phyloP scores from a whole-genome alignment of 64 coral and sea anemone genomes.

The Platygyra sinensis region DNA sequence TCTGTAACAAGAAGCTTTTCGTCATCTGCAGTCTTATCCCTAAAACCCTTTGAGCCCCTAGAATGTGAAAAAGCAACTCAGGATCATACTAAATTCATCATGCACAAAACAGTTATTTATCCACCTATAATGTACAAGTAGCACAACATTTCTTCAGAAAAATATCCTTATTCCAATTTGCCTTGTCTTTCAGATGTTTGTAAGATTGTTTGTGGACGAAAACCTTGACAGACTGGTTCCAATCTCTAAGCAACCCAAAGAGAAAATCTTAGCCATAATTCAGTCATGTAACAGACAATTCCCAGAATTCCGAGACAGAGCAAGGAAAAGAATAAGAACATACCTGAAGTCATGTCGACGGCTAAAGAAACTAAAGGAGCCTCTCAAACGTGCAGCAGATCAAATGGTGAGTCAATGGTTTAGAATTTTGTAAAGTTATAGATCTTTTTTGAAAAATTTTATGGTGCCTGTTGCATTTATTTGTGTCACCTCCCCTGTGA shows the following conservation, averaged over 20 bases:
- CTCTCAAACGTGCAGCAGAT: constrained; percentile 91
- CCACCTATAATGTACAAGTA: too few species aligned
- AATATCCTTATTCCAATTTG: neutral
- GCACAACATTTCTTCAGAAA: too few species aligned
- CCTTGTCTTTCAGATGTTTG: constrained; percentile 87
- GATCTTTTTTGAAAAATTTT: too few species aligned
- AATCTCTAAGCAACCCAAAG: constrained; percentile 98
- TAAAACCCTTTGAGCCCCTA: too few species aligned
- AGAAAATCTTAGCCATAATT: constrained; percentile 98
- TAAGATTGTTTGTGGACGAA: constrained; percentile 95
- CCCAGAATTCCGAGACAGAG: constrained; percentile 95
- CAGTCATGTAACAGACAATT: constrained; percentile 99
- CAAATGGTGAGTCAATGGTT: constrained; percentile 76
- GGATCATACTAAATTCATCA: too few species aligned
- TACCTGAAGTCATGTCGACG: constrained; percentile 96
- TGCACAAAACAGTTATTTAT: too few species aligned
- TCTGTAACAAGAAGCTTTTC: too few species aligned
- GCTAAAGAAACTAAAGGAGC: constrained; percentile 95
- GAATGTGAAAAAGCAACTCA: too few species aligned
- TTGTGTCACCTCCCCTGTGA: too few species aligned
- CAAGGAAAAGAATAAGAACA: constrained; percentile 96
- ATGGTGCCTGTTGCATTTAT: too few species aligned
- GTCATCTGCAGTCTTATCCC: too few species aligned
- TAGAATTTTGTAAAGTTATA: too few species aligned
- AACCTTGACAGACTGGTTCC: constrained; percentile 98